A percentile compares a stretch with the other conserved stretches of the same genome.
phyloP scores from a whole-genome alignment of 2,797 vertebrate species.

The Mormyrus hasselquistii region DNA sequence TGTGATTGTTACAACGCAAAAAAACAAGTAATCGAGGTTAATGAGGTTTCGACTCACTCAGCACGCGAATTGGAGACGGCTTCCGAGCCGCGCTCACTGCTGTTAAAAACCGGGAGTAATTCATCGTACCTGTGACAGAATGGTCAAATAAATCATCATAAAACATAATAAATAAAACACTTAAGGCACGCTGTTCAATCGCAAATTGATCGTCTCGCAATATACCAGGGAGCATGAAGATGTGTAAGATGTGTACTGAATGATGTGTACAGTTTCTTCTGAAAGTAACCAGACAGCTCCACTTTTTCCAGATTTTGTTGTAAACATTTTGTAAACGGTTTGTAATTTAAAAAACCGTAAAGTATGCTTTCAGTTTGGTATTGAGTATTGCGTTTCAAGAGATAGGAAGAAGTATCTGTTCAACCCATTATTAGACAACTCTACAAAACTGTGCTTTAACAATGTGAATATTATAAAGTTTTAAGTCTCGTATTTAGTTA shows the following conservation, averaged over 20 bases:
- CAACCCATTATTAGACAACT: not conserved
- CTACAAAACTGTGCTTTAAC: not conserved
- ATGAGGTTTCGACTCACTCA: slow-evolving; percentile 69
- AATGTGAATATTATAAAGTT: not conserved
- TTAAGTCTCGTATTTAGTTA: not conserved
- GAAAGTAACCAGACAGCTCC: not conserved
- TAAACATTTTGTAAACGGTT: not conserved
- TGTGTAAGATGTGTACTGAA: no score
- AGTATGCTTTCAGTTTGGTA: not conserved
- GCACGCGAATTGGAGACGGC: slow-evolving; percentile 70
- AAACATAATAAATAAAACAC: not conserved
- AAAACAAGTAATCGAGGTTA: not conserved
- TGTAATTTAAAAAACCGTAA: not conserved
- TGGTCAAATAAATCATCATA: not conserved
- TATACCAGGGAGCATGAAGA: not conserved
- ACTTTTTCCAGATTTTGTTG: not conserved
- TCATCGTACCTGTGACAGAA: slow-evolving; percentile 64
- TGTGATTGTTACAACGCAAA: not conserved
- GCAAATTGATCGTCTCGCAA: not conserved
- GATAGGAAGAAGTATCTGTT: not conserved
- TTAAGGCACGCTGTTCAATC: not conserved
- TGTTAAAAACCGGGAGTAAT: slow-evolving; percentile 82
- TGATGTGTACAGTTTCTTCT: not conserved
- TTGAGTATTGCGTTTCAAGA: not conserved
- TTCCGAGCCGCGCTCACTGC: slow-evolving; percentile 76